phyloP scores from a whole-genome alignment of 2,888 invertebrate genomes.

The Hirtodrosophila alboralis region DNA sequence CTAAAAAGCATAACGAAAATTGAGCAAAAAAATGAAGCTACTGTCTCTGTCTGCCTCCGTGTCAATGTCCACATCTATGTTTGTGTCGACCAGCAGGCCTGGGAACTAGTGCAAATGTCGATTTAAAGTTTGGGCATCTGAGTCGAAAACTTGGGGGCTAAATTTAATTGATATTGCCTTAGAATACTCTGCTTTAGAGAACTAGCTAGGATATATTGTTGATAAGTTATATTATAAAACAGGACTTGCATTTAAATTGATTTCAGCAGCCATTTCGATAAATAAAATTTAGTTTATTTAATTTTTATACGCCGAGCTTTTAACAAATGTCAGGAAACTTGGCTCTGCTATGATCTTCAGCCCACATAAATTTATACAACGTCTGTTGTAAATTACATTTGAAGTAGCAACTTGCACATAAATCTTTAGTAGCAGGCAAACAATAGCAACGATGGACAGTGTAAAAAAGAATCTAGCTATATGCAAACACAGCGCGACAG shows the following conservation, averaged over 20 bases:
- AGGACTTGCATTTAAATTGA: conserved; percentile 24
- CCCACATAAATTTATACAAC: conserved; percentile 63
- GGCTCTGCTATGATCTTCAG: conserved; percentile 23
- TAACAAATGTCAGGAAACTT: conserved; percentile 1
- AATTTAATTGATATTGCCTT: too few relatives aligned
- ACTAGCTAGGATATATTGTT: conserved; percentile 20
- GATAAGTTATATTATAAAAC: conserved; percentile 8
- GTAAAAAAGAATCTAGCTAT: conserved; percentile 47
- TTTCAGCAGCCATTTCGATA: conserved; percentile 18
- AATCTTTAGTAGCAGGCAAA: conserved; percentile 55
- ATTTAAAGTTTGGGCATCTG: conserved; percentile 58
- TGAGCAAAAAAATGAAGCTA: conserved; percentile 53
- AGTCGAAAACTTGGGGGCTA: conserved; percentile 38
- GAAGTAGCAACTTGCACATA: conserved; percentile 68
- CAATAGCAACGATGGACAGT: conserved; percentile 42
- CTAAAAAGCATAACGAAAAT: conserved; percentile 77
- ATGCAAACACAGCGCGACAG: conserved; percentile 59
- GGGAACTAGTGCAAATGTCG: conserved; percentile 72
- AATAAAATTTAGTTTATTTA: conserved; percentile 45
- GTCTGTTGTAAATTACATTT: conserved; percentile 72
- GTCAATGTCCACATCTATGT: not conserved
- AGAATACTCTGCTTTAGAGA: too few relatives aligned
- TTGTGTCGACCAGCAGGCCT: conserved; percentile 6
- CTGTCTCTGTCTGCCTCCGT: conserved; percentile 24
- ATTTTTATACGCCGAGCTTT: conserved; percentile 18